Evolutionary conservation across 2,888 invertebrate genomes (phyloP).

Genomic region (Acleris emargana): DNA sequence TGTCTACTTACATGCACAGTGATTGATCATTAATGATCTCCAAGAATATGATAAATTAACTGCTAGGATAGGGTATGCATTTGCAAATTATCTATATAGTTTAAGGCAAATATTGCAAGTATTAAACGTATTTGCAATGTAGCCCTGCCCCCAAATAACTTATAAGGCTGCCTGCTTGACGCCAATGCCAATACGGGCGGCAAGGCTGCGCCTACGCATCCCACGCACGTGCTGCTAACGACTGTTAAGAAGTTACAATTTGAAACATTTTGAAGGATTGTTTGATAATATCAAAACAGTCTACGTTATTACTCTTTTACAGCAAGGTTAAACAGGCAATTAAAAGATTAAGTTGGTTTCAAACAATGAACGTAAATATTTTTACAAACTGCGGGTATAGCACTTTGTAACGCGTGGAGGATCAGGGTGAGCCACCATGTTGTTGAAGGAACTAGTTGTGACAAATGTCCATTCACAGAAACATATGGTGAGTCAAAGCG

Average conservation of each 20-base stretch:
- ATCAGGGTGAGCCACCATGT: too few species aligned
- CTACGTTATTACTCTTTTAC: background rate
- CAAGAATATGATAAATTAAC: background rate
- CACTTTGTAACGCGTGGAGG: background rate
- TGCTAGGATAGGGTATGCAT: background rate
- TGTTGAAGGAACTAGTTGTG: slow-evolving; percentile 10
- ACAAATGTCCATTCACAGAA: slow-evolving; percentile 58
- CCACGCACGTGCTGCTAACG: slow-evolving; percentile 35
- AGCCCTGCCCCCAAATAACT: slow-evolving; percentile 50
- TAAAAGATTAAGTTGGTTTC: background rate
- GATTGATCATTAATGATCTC: background rate
- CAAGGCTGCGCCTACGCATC: slow-evolving; percentile 44
- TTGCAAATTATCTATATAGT: slow-evolving; percentile 39
- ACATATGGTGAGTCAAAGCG: slow-evolving; percentile 59
- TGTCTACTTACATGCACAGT: background rate
- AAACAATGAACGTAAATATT: background rate
- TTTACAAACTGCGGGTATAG: background rate
- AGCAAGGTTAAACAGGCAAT: background rate
- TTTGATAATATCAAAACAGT: slow-evolving; percentile 12
- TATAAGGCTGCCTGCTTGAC: slow-evolving; percentile 57
- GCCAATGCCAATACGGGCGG: slow-evolving; percentile 56
- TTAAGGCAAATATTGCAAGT: slow-evolving; percentile 36
- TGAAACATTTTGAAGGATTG: slow-evolving; percentile 18
- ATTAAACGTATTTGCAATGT: slow-evolving; percentile 36
- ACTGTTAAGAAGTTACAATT: slow-evolving; percentile 22